These are phyloP conservation scores for Phaedon cochleariae DNA, from an alignment of 2,888 invertebrate species.

Conservation along the genomic window DNA sequence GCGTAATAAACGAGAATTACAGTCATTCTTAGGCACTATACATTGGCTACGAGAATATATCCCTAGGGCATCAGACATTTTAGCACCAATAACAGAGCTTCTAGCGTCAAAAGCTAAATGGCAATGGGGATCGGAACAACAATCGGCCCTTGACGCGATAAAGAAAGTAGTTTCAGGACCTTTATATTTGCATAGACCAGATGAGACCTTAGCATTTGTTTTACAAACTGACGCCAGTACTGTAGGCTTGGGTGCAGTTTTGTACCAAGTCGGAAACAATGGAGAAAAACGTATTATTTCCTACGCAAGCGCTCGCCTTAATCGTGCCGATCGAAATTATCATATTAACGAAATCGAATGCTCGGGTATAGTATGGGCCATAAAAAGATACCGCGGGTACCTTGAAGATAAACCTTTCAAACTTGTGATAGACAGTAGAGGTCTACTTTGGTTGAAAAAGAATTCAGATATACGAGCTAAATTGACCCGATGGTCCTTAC, in stretches of 20 bases:
- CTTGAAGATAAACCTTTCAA: background rate
- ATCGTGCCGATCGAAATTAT: background rate
- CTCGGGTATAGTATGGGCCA: background rate
- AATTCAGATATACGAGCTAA: too few relatives aligned
- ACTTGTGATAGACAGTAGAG: background rate
- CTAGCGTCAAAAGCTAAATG: background rate
- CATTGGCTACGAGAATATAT: conserved; percentile 14
- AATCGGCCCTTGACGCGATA: background rate
- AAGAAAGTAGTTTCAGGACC: background rate
- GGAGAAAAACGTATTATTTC: background rate
- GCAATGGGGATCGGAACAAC: background rate
- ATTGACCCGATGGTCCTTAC: too few relatives aligned
- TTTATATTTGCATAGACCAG: background rate
- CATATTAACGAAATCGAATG: conserved; percentile 39
- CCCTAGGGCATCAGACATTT: background rate
- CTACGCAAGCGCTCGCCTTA: background rate
- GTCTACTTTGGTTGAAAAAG: too few relatives aligned
- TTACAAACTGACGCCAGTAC: background rate
- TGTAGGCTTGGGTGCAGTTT: background rate
- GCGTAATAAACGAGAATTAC: background rate
- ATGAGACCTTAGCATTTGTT: background rate
- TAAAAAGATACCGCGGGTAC: background rate
- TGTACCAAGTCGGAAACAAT: background rate
- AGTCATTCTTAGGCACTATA: conserved; percentile 8
- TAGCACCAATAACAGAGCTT: background rate